Evolutionary conservation across 2,113 vertebrate genomes (phyloP).

Genomic region (Suncus etruscus): DNA sequence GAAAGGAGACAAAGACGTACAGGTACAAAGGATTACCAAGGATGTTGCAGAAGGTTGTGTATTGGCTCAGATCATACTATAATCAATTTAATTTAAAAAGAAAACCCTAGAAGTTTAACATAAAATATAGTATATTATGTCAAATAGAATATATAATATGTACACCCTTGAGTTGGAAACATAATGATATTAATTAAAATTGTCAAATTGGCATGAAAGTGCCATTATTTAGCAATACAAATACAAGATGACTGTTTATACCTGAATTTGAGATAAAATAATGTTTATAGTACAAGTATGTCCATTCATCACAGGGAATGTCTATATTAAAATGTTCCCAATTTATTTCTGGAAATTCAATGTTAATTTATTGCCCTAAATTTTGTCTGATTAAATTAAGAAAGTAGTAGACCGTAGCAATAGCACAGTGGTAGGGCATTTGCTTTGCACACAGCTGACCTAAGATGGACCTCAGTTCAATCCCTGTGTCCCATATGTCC

Average conservation of each 20-base stretch:
- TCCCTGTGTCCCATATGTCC: too few relatives aligned
- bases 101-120: neutral
- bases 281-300: neutral
- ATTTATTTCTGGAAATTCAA: slow-evolving; percentile 19
- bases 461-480: too few relatives aligned
- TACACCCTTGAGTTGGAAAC: neutral
- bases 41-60: neutral
- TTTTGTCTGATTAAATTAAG: neutral
- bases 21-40: neutral
- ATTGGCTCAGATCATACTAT: neutral
- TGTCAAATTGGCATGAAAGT: neutral
- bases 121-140: neutral
- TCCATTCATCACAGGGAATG: neutral
- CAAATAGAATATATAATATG: neutral
- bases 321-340: neutral
- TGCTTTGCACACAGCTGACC: too few relatives aligned
- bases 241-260: neutral
- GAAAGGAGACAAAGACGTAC: neutral
- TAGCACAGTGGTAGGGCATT: too few relatives aligned
- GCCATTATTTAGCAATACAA: neutral
- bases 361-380: neutral
- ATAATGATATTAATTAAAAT: neutral
- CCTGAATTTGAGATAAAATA: slow-evolving; percentile 30
- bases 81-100: neutral
- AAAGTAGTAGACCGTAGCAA: too few relatives aligned